Conservation (phyloP, 2,113 vertebrate species). For the Istiophorus platypterus region DNA sequence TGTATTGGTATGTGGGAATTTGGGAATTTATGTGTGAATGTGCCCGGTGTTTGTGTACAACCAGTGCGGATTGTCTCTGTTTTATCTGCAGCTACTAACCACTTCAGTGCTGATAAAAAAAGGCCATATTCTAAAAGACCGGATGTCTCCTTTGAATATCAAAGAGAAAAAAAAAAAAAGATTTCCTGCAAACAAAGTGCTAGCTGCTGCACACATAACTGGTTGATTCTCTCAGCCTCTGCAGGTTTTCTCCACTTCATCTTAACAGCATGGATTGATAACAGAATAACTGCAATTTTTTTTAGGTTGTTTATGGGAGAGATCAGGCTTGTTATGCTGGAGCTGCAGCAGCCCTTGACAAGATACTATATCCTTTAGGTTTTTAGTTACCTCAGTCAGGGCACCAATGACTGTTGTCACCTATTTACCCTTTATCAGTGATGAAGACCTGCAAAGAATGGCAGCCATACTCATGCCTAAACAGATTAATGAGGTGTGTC, state of each 20-base stretch:
- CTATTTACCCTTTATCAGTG: constrained; percentile 50
- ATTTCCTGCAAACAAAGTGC: constrained; percentile 28
- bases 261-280: neutral
- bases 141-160: constrained; percentile 40
- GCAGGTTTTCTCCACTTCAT: constrained; percentile 31
- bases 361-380: constrained; percentile 13
- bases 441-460: constrained; percentile 38
- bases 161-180: constrained; percentile 51
- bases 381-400: constrained; percentile 38
- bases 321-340: constrained; percentile 29
- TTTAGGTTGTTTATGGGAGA: constrained; percentile 44
- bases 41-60: constrained; percentile 23
- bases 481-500: constrained; percentile 56
- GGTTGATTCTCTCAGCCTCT: neutral
- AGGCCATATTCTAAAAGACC: constrained; percentile 30
- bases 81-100: constrained; percentile 58
- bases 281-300: neutral
- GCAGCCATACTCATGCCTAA: constrained; percentile 33
- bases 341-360: constrained; percentile 31
- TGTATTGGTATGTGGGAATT: constrained; percentile 14
- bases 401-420: constrained; percentile 30
- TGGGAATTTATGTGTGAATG: constrained; percentile 44
- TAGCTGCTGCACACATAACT: neutral
- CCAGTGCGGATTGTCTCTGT: constrained; percentile 42
- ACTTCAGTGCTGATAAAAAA: constrained; percentile 50